Evolutionary conservation across 2,797 vertebrate species (phyloP), one percentile per base, ranked within the genome.

Genomic region (Otus scops): DNA sequence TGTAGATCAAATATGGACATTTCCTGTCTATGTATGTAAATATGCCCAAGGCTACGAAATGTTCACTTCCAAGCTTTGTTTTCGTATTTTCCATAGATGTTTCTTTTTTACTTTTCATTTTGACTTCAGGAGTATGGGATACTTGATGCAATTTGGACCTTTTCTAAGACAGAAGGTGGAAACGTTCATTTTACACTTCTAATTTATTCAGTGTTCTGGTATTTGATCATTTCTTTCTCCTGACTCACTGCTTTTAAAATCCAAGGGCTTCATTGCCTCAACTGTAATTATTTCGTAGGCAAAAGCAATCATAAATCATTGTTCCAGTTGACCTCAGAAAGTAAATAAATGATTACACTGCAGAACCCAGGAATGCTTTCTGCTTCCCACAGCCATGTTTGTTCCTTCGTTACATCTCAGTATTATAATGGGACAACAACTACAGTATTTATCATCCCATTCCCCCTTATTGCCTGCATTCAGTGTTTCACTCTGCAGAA

Each of bases 1-100:
- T 98, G 48, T 98, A 98, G 91, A 89, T 65, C 51, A 85, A 81
- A 69, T 74, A 67, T 18, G 32, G 39, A 69, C 48, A 21, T 88
- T 87, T 76, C 28, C 41, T 89, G 10, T 51, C 63, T 79, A 16
- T 64, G n/a, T 63, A 67, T 79, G 64, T 74, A 85, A 73, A 71
- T 79, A 73, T 39, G 15, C 43, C 85, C 34, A 77, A 61, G 47
- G 38, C 68, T 53, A 59, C 53, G n/a, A 47, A 67, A 79, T 36
- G 14, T 73, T 89, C 22, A n/a, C 53, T 82, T 1, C 1, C 6
- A 2, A 75, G 23, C 20, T 84, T 38, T 61, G 34, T 89, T 83
- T 69, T 56, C 30, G 17, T 45, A 39, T 73, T 86, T 87, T 34
- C 69, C 43, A 26, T 48, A 57, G 41, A 43, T 39, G 27, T 61